These are phyloP conservation scores for Sebastiscus tertius DNA, from an alignment of 2,797 vertebrate species.

Conservation along the genomic window DNA sequence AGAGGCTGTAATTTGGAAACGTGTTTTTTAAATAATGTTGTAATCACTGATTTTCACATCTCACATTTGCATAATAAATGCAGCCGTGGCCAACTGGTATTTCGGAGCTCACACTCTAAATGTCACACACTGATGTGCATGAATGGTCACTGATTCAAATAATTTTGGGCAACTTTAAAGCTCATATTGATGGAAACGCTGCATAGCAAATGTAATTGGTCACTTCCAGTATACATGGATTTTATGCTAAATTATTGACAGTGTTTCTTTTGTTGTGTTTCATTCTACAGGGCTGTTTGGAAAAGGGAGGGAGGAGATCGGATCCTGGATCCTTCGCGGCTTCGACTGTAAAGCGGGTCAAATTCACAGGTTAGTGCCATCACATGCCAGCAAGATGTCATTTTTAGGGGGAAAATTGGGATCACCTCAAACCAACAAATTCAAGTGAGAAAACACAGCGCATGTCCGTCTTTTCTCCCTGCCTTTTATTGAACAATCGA, in stretches of 20 bases:
- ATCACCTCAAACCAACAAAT: neutral
- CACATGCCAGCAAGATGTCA: neutral
- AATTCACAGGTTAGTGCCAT: neutral
- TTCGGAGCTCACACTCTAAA: constrained; percentile 37
- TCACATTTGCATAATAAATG: constrained; percentile 53
- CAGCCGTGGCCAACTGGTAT: constrained; percentile 8
- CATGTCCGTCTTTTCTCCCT: neutral
- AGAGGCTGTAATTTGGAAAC: constrained; percentile 23
- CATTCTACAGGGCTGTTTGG: neutral
- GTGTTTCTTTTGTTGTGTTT: neutral
- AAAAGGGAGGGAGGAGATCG: neutral
- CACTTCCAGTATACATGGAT: constrained; percentile 5
- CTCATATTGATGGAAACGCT: constrained; percentile 33
- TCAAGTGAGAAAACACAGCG: neutral
- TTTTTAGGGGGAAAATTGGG: neutral
- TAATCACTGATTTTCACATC: constrained; percentile 43
- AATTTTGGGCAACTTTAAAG: constrained; percentile 27
- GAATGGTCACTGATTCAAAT: constrained; percentile 40
- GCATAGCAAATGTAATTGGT: constrained; percentile 17
- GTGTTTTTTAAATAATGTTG: constrained; percentile 37
- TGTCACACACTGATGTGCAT: constrained; percentile 58
- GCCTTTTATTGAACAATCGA: too few species aligned
- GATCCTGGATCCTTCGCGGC: neutral
- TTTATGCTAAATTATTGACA: neutral
- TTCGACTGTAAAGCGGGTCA: neutral